A percentile compares a stretch with the other conserved stretches of the same genome.
Evolutionary conservation across 1,140 invertebrate species (phyloP).

Genomic region (Trachelipus rathkii): DNA sequence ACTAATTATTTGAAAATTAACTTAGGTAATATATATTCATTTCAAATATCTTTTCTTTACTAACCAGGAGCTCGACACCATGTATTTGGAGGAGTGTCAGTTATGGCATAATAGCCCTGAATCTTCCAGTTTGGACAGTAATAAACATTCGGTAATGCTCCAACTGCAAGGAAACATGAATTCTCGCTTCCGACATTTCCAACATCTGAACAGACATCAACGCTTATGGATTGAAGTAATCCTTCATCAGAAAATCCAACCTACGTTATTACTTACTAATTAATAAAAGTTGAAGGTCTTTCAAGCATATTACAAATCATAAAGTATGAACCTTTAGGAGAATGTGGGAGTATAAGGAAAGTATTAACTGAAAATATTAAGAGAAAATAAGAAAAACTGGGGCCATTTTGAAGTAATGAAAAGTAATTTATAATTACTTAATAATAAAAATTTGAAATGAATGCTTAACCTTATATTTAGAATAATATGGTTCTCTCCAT

Average conservation of each 20-base stretch:
- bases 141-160: constrained; percentile 30
- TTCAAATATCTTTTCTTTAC: too few species aligned
- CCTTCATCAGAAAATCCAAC: constrained; percentile 45
- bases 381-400: background rate
- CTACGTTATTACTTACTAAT: background rate
- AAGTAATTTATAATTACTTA: background rate
- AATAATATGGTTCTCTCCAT: constrained; percentile 58
- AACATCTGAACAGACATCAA: constrained; percentile 30
- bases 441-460: background rate
- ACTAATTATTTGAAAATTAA: too few species aligned
- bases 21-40: too few species aligned
- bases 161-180: too few species aligned
- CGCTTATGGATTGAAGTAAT: constrained; percentile 34
- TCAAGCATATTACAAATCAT: too few species aligned
- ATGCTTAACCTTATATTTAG: constrained; percentile 61
- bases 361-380: background rate
- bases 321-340: background rate
- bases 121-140: constrained; percentile 34
- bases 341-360: background rate
- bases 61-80: constrained; percentile 47
- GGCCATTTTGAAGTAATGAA: too few species aligned
- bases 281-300: too few species aligned
- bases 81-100: constrained; percentile 46
- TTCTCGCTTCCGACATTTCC: constrained; percentile 24
- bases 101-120: constrained; percentile 30